These are phyloP conservation scores for Macrobrachium rosenbergii DNA, from an alignment of 1,140 invertebrate genomes.

Conservation along the genomic window DNA sequence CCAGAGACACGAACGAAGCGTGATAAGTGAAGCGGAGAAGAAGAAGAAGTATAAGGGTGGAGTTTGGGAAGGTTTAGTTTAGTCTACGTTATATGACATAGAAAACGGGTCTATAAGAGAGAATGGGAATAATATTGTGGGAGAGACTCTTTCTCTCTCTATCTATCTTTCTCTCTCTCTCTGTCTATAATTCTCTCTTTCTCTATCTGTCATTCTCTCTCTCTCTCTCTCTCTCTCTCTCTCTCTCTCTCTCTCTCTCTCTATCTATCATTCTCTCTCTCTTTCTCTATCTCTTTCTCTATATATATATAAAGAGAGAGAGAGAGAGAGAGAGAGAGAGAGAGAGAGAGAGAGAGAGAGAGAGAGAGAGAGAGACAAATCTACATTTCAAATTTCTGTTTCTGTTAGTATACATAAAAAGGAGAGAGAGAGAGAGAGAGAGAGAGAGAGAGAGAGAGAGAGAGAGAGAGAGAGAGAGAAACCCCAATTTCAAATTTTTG, in stretches of 20 bases:
- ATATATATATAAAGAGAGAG: too few relatives aligned
- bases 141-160: neutral
- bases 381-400: too few relatives aligned
- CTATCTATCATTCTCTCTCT: conserved; percentile 10
- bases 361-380: too few relatives aligned
- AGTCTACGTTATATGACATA: too few relatives aligned
- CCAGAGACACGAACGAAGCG: neutral
- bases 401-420: too few relatives aligned
- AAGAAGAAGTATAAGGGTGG: neutral
- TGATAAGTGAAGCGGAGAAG: neutral
- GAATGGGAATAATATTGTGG: neutral
- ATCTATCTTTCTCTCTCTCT: neutral
- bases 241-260: neutral
- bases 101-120: neutral
- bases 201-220: neutral
- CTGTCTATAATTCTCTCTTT: neutral
- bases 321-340: too few relatives aligned
- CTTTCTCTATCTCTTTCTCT: conserved; percentile 16
- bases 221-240: too few relatives aligned
- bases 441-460: too few relatives aligned
- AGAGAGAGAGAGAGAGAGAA: too few relatives aligned
- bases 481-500: too few relatives aligned
- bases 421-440: too few relatives aligned
- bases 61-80: neutral
- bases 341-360: too few relatives aligned